Evolutionary conservation across 2,888 invertebrate species (phyloP).

Genomic region (Agrotis segetum): DNA sequence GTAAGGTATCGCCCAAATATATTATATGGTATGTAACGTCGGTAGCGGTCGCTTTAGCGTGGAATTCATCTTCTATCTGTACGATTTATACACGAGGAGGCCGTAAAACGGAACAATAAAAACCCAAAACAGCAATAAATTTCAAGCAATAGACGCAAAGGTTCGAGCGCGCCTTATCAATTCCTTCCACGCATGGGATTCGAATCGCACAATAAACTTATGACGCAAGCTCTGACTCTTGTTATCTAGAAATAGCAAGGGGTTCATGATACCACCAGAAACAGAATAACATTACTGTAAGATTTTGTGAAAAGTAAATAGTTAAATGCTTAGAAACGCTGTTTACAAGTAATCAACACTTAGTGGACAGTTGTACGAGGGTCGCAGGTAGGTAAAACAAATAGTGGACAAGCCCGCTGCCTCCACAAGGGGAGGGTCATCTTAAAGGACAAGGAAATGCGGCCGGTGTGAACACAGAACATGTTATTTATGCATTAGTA

Average conservation of each 20-base stretch:
- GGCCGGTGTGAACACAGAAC: slow-evolving; percentile 81
- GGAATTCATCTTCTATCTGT: slow-evolving; percentile 90
- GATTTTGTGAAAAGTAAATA: slow-evolving; percentile 66
- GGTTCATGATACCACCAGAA: slow-evolving; percentile 41
- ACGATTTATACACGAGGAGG: slow-evolving; percentile 90
- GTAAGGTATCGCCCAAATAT: slow-evolving; percentile 78
- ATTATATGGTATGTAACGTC: slow-evolving; percentile 79
- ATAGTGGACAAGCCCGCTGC: slow-evolving; percentile 84
- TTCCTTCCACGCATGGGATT: slow-evolving; percentile 88
- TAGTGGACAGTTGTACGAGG: slow-evolving; percentile 87
- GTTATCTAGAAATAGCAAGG: slow-evolving; percentile 60
- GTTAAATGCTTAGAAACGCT: slow-evolving; percentile 75
- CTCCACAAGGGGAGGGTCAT: slow-evolving; percentile 84
- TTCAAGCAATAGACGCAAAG: slow-evolving; percentile 91
- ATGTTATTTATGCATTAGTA: slow-evolving; percentile 89
- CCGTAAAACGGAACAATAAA: slow-evolving; percentile 92
- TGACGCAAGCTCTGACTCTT: slow-evolving; percentile 79
- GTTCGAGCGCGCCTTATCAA: slow-evolving; percentile 91
- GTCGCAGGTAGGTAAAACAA: slow-evolving; percentile 88
- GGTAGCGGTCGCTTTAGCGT: slow-evolving; percentile 86
- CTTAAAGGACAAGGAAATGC: slow-evolving; percentile 86
- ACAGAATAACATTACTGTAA: slow-evolving; percentile 52
- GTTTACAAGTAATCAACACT: slow-evolving; percentile 90
- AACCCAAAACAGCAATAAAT: slow-evolving; percentile 92
- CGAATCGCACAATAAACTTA: slow-evolving; percentile 88